Conservation (phyloP, 2,113 vertebrate genomes). For the Donacobius atricapilla region DNA sequence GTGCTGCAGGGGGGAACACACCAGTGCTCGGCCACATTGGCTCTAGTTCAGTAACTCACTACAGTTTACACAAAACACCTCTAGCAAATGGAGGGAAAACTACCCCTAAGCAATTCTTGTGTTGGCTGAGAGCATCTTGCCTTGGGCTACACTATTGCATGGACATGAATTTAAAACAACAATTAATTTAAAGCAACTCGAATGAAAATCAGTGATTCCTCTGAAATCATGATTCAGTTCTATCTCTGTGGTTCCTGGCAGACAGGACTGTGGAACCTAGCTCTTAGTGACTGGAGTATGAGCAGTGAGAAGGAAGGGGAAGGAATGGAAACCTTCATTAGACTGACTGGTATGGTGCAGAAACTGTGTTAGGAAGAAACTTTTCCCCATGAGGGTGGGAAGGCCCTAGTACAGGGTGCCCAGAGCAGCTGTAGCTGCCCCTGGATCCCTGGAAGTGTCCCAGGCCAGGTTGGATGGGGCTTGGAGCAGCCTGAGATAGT, state of each 20-base stretch:
- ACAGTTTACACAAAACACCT: neutral
- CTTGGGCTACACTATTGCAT: neutral
- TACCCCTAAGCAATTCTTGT: neutral
- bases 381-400: neutral
- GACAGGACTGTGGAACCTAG: neutral
- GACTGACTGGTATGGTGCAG: neutral
- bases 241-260: neutral
- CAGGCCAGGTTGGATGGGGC: fast-evolving
- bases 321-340: neutral
- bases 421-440: neutral
- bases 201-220: neutral
- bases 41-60: neutral
- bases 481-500: neutral
- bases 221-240: neutral
- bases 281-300: neutral
- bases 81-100: neutral
- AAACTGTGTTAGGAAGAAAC: neutral
- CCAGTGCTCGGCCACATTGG: fast-evolving
- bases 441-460: neutral
- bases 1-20: neutral
- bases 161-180: neutral
- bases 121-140: neutral
- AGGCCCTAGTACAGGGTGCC: neutral
- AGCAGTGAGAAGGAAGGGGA: neutral
- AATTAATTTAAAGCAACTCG: neutral